Base-by-base conservation (phyloP, 35 echinoderm and acorn worm genomes). In the Diadema setosum region DNA sequence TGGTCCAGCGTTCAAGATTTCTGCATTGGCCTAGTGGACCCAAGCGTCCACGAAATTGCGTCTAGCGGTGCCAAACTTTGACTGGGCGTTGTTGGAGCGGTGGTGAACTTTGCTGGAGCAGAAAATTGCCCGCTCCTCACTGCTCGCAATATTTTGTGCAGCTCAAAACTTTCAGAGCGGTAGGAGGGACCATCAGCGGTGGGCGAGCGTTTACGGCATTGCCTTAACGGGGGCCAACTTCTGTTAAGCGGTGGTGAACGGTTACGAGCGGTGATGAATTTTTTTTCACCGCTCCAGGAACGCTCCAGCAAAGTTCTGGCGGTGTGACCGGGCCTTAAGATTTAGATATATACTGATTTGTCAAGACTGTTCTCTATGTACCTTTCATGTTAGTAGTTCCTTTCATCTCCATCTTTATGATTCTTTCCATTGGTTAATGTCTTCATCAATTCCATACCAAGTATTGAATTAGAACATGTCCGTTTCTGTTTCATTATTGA, bases 91-190 rank as follows among this genome's bases (percentile, higher is more conserved):
- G 60, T 65, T 65, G 0, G 60, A 65, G 60, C 60, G 3, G 60
- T 65, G 26, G 60, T 65, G 23, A 65, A 65, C 60, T 65, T 65
- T 65, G 60, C 60, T n/a, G 60, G 60, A 65, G 60, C 60, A 11
- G 60, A 65, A 65, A 65, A 65, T 65, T 65, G 60, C 60, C 60
- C 60, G 60, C 60, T 65, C 24, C 4, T 65, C 60, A 65, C 60
- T 33, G 60, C 4, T 65, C 60, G 60, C 60, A 65, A 65, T 65
- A 65, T 65, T 65, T 65, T 65, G 60, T 29, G 60, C 60, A 65
- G 60, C 60, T 65, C 60, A 65, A 65, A 65, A 65, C 60, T 65
- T 65, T 65, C 60, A 33, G 60, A 65, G 60, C 60, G 60, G 60
- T 65, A 65, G 60, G 24, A 65, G 60, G 60, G 60, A 65, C 60